These are phyloP conservation scores for Chloroclysta siterata DNA, from an alignment of 2,888 invertebrate genomes.

Conservation along the genomic window DNA sequence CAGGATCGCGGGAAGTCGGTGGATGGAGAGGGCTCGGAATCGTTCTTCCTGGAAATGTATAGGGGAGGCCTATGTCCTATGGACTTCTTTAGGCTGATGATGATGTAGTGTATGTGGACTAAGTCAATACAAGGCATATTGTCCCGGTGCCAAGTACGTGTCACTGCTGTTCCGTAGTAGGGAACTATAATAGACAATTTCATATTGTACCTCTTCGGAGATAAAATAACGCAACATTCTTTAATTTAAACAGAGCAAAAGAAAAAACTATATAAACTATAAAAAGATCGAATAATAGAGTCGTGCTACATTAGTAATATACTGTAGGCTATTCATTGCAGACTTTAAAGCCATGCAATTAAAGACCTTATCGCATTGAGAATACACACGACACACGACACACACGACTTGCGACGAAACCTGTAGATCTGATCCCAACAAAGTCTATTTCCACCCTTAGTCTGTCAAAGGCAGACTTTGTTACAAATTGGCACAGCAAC, in stretches of 20 bases:
- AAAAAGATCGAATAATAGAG: no score
- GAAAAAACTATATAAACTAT: no score
- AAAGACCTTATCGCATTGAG: background rate
- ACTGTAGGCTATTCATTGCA: background rate
- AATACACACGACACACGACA: no score
- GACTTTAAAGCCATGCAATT: background rate
- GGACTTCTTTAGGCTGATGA: no score
- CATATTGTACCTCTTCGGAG: background rate
- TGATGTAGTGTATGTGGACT: no score
- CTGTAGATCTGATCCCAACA: background rate
- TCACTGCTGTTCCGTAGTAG: slow-evolving; percentile 37
- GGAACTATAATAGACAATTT: slow-evolving; percentile 15
- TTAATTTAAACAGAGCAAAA: background rate
- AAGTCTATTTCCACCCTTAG: slow-evolving; percentile 14
- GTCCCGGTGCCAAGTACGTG: slow-evolving; percentile 54
- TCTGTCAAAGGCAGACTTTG: slow-evolving; percentile 36
- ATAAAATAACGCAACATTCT: no score
- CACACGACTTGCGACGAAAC: background rate
- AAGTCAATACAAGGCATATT: slow-evolving; percentile 46
- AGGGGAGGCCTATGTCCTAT: no score
- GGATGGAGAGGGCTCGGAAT: no score
- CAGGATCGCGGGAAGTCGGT: no score
- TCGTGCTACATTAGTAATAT: no score
- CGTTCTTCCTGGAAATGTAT: no score
- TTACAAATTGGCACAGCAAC: slow-evolving; percentile 16